Evolutionary conservation across 2,113 vertebrate genomes (phyloP).

Genomic region (Paedocypris sp.): DNA sequence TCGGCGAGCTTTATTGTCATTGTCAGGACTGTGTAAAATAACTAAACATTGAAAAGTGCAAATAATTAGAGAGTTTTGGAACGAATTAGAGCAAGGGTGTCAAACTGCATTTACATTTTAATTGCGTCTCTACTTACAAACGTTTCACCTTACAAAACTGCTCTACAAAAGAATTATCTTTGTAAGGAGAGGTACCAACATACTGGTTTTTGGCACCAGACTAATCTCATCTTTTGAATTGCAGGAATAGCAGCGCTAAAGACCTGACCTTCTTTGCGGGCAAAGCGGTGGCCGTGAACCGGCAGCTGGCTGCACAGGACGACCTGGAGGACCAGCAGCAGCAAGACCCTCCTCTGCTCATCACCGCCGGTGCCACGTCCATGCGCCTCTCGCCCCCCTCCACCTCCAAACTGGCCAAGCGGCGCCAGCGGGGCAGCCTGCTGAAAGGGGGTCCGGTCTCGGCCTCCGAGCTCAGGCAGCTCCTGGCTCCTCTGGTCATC

Average conservation of each 20-base stretch:
- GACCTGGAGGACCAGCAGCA: slow-evolving; percentile 74
- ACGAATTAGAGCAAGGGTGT: too few species aligned
- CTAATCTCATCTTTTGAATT: background rate
- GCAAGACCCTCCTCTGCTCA: slow-evolving; percentile 66
- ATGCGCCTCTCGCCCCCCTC: slow-evolving; percentile 86
- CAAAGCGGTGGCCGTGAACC: slow-evolving; percentile 88
- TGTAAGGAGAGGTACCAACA: too few species aligned
- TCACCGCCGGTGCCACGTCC: slow-evolving; percentile 76
- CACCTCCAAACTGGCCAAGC: slow-evolving; percentile 81
- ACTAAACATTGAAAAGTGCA: too few species aligned
- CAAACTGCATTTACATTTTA: too few species aligned
- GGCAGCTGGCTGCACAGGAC: slow-evolving; percentile 81
- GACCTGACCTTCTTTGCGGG: slow-evolving; percentile 90
- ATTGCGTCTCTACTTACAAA: too few species aligned
- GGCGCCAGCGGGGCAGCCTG: slow-evolving; percentile 76
- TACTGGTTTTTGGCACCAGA: too few species aligned
- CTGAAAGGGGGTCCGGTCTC: slow-evolving; percentile 64
- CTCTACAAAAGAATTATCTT: too few species aligned
- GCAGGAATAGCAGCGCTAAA: slow-evolving; percentile 90
- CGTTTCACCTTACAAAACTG: too few species aligned
- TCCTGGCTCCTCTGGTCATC: slow-evolving; percentile 76
- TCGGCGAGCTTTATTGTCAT: too few species aligned
- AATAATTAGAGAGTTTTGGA: too few species aligned
- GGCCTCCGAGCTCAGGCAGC: slow-evolving; percentile 65
- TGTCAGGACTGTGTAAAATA: too few species aligned